Conservation (phyloP, 2,888 invertebrate species). For the Deroplatys truncata region DNA sequence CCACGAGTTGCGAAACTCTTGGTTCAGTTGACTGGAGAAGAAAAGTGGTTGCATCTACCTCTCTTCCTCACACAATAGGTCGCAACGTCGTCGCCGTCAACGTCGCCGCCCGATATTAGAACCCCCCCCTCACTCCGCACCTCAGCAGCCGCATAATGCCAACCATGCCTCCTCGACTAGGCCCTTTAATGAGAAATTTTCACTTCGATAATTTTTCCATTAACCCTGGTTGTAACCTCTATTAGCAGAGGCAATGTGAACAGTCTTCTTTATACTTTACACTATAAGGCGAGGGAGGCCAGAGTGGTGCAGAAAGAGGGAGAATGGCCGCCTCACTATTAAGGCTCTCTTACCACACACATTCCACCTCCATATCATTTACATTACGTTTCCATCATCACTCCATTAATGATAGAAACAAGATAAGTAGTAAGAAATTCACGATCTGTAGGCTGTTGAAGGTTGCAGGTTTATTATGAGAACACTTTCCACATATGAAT, state of each 20-base stretch:
- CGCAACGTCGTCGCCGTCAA: neutral
- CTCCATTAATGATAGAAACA: too few relatives aligned
- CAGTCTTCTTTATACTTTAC: slow-evolving; percentile 30
- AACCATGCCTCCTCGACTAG: slow-evolving; percentile 21
- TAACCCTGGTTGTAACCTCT: slow-evolving; percentile 38
- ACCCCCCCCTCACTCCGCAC: neutral
- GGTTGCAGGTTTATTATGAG: too few relatives aligned
- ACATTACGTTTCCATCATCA: too few relatives aligned
- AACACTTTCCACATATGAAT: too few relatives aligned
- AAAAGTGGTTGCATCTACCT: neutral
- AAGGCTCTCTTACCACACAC: too few relatives aligned
- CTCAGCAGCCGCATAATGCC: slow-evolving; percentile 21
- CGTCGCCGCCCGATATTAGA: slow-evolving; percentile 14
- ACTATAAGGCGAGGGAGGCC: slow-evolving; percentile 18
- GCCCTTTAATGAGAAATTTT: slow-evolving; percentile 40
- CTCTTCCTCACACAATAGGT: neutral
- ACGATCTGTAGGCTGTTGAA: too few relatives aligned
- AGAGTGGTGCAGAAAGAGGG: neutral
- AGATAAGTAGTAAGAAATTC: too few relatives aligned
- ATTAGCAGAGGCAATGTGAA: slow-evolving; percentile 35
- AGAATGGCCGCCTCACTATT: neutral
- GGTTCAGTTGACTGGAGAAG: neutral
- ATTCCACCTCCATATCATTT: too few relatives aligned
- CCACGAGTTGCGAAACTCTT: neutral
- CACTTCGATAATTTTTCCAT: slow-evolving; percentile 41